Evolutionary conservation across 2,888 invertebrate genomes (phyloP).

Genomic region (Cryptocephalus moraei): DNA sequence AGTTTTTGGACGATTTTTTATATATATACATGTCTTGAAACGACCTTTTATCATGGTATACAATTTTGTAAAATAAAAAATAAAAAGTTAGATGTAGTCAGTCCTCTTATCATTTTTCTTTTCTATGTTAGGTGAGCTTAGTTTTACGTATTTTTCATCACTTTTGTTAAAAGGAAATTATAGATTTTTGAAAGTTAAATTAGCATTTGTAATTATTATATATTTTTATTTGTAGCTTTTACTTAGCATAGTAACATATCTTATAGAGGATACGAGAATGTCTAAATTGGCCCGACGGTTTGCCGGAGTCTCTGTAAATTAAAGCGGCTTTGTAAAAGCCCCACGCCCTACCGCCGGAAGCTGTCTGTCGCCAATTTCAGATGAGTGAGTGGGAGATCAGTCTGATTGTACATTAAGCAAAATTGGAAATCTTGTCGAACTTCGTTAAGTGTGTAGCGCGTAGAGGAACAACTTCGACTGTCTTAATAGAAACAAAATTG

Average conservation of each 20-base stretch:
- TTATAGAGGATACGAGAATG: slow-evolving; percentile 7
- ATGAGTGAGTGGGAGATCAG: no score
- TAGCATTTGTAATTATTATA: slow-evolving; percentile 18
- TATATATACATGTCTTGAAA: slow-evolving; percentile 33
- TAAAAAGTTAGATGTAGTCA: slow-evolving; percentile 35
- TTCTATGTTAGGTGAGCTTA: slow-evolving; percentile 26
- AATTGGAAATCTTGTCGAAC: not conserved
- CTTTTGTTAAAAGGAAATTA: slow-evolving; percentile 6
- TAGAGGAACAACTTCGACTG: slow-evolving; percentile 8
- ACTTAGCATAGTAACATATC: slow-evolving; percentile 16
- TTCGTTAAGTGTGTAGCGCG: slow-evolving; percentile 3
- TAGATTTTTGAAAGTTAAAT: slow-evolving; percentile 9
- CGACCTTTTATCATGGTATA: slow-evolving; percentile 36
- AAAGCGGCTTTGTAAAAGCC: slow-evolving; percentile 7
- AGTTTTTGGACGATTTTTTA: slow-evolving; percentile 36
- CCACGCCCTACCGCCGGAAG: slow-evolving; percentile 2
- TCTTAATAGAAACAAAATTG: no score
- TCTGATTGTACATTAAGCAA: no score
- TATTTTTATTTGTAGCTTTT: slow-evolving; percentile 13
- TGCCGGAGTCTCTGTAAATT: slow-evolving; percentile 6
- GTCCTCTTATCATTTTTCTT: slow-evolving; percentile 16
- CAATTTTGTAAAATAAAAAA: slow-evolving; percentile 37
- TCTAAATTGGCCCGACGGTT: slow-evolving; percentile 7
- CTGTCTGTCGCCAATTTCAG: not conserved
- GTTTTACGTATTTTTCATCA: slow-evolving; percentile 13